Evolutionary conservation across 2,113 vertebrate genomes (phyloP), one percentile per base, ranked within the genome.

Genomic region (Brachyhypopomus gauderio): DNA sequence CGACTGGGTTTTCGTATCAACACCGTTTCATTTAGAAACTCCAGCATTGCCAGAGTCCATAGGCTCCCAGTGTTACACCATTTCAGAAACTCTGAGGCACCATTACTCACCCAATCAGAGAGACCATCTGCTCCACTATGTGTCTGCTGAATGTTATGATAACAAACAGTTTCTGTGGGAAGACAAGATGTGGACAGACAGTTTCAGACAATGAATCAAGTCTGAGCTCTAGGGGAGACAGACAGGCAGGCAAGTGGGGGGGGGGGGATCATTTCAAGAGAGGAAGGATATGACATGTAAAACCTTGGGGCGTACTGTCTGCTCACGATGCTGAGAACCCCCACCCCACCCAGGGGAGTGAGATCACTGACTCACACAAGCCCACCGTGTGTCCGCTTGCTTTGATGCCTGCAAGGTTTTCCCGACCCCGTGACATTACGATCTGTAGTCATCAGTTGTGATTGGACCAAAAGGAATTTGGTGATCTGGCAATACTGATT

Each of bases 111-210:
- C 98, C 98, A 48, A 99, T 98, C 87, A 99, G 94, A 81, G 96
- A 93, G 90, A 99, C 97, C 96, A 99, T 99, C 93, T 99, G 98
- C 89, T 98, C 96, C 94, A 99, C 97, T 92, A 99, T 99, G 92
- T 99, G 98, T 91, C 96, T 98, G 95, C 98, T 99, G 96, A 99
- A 99, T 66, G 97, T 98, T 87, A 99, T 94, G 85, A 99, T 97
- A 64, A 99, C 98, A 82, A 99, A 99, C 45, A 99, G 95, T 97
- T 99, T 99, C 97, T 99, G 95, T 86, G 88, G 90, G 86, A 81
- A 89, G 79, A 89, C 75, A 85, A 86, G 55, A 38, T 73, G 23
- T 58, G 36, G 62, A 72, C 72, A 84, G 38, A 74, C n/a, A 77
- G 55, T 27, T 52, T 83, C 70, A 87, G 86, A 85, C 85, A 83